Evolutionary conservation across 2,113 vertebrate genomes (phyloP), one percentile per base, ranked within the genome.

Genomic region (Pachycephala philippinensis): DNA sequence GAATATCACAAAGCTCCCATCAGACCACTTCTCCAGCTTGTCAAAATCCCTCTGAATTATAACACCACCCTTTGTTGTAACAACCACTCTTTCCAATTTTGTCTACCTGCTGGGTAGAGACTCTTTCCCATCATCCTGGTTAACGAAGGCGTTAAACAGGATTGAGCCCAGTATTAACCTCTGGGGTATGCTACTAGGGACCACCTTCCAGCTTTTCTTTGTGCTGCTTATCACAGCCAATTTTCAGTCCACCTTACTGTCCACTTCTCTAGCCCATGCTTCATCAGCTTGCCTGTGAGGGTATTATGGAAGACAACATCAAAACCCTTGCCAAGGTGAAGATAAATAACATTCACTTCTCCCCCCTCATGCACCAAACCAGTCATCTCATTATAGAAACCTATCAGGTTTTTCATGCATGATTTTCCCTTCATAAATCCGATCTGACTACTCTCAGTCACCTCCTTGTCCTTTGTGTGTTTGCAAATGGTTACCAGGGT

Each of bases 391-490:
- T 79, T 57, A 95, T 7, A 94, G 44, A 84, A 92, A 66, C 21
- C 66, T 35, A 63, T 90, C 61, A 63, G 53, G 47, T 49, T 63
- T 5, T 24, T 79, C 45, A 84, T 89, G 88, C 84, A 50, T 74
- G 33, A 54, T 69, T 78, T 78, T 78, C 28, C 39, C 33, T 49
- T 82, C 75, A 88, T 68, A 91, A 91, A 93, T 84, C 69, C 74
- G 68, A 22, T 20, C 42, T 77, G 64, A 60, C 45, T 75, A 40
- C 53, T 75, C 53, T 53, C 39, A 68, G 53, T 82, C 69, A 82
- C 69, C 69, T 68, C 45, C 28, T 60, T 26, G 69, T 82, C 78
- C 69, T 75, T 31, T 22, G 60, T 65, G 60, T 45, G 23, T 60
- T 66, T 82, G 37, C 39, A 60, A 60, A 68, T 60, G n/a, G 45